Conservation (phyloP, 2,113 vertebrate species). For the Cygnus buccinator region DNA sequence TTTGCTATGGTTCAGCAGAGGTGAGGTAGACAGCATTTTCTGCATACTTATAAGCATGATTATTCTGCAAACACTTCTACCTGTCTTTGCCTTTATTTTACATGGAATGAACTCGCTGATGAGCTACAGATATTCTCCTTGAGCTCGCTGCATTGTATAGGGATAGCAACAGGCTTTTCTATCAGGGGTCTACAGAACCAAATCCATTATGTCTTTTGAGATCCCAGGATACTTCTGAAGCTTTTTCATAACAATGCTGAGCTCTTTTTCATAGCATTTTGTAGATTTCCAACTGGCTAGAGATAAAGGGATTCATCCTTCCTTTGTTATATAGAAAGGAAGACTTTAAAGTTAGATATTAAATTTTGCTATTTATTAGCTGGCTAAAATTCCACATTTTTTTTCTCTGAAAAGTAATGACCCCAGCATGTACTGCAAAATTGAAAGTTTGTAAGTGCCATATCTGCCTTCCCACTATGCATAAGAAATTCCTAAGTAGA, state of each 20-base stretch:
- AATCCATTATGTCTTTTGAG: not conserved
- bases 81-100: not conserved
- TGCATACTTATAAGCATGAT: not conserved
- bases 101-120: not conserved
- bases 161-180: not conserved
- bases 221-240: not conserved
- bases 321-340: slow-evolving; percentile 1
- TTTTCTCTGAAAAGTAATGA: not conserved
- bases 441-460: not conserved
- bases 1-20: not conserved
- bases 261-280: not conserved
- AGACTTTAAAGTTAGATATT: not conserved
- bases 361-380: not conserved
- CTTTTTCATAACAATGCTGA: not conserved
- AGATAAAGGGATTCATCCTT: not conserved
- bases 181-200: not conserved
- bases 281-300: not conserved
- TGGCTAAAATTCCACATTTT: not conserved
- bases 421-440: not conserved
- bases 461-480: not conserved
- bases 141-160: not conserved
- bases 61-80: not conserved
- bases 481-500: not conserved
- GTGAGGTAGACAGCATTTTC: not conserved
- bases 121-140: not conserved